Conservation (phyloP, 92 coral and sea anemone species). For the Chrysogorgia sp. region DNA sequence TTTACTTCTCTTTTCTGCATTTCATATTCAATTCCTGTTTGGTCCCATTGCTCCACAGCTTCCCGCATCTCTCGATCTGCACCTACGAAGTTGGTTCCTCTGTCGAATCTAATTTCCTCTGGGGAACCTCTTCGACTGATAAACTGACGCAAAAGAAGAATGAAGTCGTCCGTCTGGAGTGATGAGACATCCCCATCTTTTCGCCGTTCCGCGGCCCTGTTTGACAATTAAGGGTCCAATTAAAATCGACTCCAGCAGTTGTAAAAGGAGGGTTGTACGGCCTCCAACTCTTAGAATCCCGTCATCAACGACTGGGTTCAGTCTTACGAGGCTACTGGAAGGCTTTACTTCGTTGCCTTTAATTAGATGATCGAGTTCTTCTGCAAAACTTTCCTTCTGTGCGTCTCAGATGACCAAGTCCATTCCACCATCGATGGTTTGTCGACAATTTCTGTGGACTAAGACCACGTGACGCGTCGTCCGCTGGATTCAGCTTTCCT, state of each 20-base stretch:
- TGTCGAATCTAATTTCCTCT: constrained; percentile 60
- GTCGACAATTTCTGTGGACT: constrained; percentile 5
- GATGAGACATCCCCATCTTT: constrained; percentile 71
- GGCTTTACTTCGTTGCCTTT: not conserved
- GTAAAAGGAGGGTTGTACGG: constrained; percentile 73
- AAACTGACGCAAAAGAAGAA: constrained; percentile 62
- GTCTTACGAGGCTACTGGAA: constrained; percentile 5
- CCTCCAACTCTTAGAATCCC: constrained; percentile 23
- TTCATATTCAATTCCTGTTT: constrained; percentile 45
- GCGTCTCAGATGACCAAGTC: constrained; percentile 17
- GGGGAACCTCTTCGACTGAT: constrained; percentile 70
- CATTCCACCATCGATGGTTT: constrained; percentile 38
- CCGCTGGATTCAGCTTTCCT: too few relatives aligned
- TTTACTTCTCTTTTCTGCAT: constrained; percentile 53
- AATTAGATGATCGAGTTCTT: constrained; percentile 28
- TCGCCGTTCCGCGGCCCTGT: constrained; percentile 70
- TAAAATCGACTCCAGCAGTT: constrained; percentile 54
- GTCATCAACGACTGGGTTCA: not conserved
- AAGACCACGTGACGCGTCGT: too few relatives aligned
- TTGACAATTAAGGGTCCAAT: constrained; percentile 51
- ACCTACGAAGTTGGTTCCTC: constrained; percentile 72
- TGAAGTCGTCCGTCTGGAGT: constrained; percentile 60
- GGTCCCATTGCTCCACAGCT: constrained; percentile 51
- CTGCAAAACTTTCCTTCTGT: constrained; percentile 12
- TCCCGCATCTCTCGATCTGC: constrained; percentile 58